A percentile compares a stretch with the other conserved stretches of the same genome.
phyloP scores from a whole-genome alignment of 1,140 invertebrate genomes.

The Manduca sexta region DNA sequence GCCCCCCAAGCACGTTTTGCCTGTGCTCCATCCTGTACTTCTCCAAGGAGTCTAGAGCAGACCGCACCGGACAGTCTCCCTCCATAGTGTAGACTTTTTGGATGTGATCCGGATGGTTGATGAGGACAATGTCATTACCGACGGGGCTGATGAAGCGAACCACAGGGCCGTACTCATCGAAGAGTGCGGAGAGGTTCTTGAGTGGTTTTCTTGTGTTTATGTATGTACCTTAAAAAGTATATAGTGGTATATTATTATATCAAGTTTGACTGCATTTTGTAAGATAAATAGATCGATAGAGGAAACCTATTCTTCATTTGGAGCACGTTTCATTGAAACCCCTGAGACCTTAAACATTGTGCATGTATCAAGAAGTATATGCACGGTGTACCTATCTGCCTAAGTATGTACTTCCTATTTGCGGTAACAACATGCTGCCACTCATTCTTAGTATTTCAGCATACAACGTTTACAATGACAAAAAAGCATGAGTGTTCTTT shows the following conservation, averaged over 20 bases:
- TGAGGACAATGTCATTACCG: constrained; percentile 75
- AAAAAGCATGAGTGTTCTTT: too few species aligned
- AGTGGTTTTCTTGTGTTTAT: constrained; percentile 52
- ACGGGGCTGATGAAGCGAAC: constrained; percentile 77
- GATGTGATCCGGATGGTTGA: constrained; percentile 76
- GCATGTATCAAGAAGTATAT: too few species aligned
- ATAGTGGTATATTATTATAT: constrained; percentile 1
- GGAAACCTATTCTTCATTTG: too few species aligned
- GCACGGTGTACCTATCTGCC: too few species aligned
- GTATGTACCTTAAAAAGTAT: constrained; percentile 48
- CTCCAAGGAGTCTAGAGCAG: constrained; percentile 76
- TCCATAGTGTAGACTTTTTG: constrained; percentile 75
- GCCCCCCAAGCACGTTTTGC: constrained; percentile 70
- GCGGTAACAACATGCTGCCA: too few species aligned
- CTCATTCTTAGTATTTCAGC: too few species aligned
- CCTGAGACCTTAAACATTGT: too few species aligned
- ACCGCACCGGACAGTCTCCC: constrained; percentile 73
- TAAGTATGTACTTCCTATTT: too few species aligned
- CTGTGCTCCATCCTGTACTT: constrained; percentile 75
- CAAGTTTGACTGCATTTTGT: not conserved
- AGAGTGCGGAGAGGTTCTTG: constrained; percentile 69
- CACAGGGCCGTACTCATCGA: constrained; percentile 77
- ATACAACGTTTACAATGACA: too few species aligned
- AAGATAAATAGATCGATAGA: not conserved
- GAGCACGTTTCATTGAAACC: too few species aligned